Percentiles rank a stretch among this genome's conserved stretches.
Conservation (phyloP, 1,140 invertebrate species). For the Sycobia sp. region DNA sequence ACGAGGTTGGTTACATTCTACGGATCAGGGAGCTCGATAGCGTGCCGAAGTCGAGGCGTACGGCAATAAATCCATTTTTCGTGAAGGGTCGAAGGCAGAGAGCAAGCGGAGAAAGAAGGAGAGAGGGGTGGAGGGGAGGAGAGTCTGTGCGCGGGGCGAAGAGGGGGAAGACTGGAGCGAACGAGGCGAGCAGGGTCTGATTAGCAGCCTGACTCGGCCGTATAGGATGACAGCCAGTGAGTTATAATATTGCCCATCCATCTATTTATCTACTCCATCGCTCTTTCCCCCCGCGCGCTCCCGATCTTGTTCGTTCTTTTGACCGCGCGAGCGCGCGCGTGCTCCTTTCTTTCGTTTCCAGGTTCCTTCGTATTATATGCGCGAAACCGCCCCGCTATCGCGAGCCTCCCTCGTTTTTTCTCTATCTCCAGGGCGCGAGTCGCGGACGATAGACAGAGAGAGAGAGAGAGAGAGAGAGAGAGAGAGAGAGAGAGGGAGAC, state of each 20-base stretch:
- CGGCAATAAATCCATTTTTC: slow-evolving; percentile 64
- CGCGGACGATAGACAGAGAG: no score
- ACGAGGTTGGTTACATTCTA: slow-evolving; percentile 57
- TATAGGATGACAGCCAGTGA: slow-evolving; percentile 59
- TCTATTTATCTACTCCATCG: slow-evolving; percentile 59
- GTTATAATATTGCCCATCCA: slow-evolving; percentile 61
- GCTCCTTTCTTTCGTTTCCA: slow-evolving; percentile 15
- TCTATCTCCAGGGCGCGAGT: background rate
- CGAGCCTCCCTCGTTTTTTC: background rate
- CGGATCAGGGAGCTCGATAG: slow-evolving; percentile 63
- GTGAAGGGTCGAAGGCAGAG: slow-evolving; percentile 53
- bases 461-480: no score
- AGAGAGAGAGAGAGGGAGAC: no score
- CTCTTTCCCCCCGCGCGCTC: slow-evolving; percentile 33
- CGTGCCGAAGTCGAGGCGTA: slow-evolving; percentile 62
- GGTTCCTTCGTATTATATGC: no score
- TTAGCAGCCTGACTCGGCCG: slow-evolving; percentile 58
- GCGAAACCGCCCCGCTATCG: no score
- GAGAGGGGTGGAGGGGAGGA: slow-evolving; percentile 15
- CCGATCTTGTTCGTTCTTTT: slow-evolving; percentile 1
- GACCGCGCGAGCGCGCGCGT: background rate
- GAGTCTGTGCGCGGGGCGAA: slow-evolving; percentile 18
- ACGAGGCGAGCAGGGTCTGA: slow-evolving; percentile 51
- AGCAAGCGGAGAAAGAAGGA: slow-evolving; percentile 12
- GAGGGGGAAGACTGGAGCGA: slow-evolving; percentile 37